Evolutionary conservation across 2,113 vertebrate species (phyloP).

Genomic region (Chaenogobius annularis): DNA sequence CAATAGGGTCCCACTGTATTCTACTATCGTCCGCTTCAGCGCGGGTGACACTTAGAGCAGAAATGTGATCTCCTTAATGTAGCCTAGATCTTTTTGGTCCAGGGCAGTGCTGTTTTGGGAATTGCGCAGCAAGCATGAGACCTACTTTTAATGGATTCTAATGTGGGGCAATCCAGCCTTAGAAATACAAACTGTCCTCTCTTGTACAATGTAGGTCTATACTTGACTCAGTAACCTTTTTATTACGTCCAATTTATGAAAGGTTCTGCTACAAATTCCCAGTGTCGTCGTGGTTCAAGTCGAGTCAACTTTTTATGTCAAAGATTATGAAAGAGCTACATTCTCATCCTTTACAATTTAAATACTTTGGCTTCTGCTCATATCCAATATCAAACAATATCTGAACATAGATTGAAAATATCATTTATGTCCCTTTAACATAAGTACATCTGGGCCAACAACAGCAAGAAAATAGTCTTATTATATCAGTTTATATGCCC

Average conservation of each 20-base stretch:
- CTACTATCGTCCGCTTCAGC: conserved; percentile 1
- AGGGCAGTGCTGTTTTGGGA: conserved; percentile 35
- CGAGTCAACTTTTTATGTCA: neutral
- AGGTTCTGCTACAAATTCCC: neutral
- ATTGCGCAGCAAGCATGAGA: conserved; percentile 50
- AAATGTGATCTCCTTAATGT: conserved; percentile 24
- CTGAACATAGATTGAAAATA: neutral
- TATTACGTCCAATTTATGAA: neutral
- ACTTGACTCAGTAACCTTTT: neutral
- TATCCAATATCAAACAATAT: neutral
- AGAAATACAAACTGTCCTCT: conserved; percentile 12
- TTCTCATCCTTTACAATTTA: too few relatives aligned
- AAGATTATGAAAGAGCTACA: too few relatives aligned
- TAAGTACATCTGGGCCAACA: too few relatives aligned
- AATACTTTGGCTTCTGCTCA: neutral
- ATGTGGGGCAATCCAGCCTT: conserved; percentile 52
- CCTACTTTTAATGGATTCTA: conserved; percentile 54
- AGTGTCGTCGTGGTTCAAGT: neutral
- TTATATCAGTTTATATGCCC: too few relatives aligned
- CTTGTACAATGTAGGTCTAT: neutral
- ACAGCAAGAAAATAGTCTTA: too few relatives aligned
- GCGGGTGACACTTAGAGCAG: conserved; percentile 12
- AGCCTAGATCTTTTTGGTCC: conserved; percentile 18
- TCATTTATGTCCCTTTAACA: neutral
- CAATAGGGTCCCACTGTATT: conserved; percentile 18